phyloP scores from a whole-genome alignment of 2,113 vertebrate genomes.

The Hemibagrus wyckioides region DNA sequence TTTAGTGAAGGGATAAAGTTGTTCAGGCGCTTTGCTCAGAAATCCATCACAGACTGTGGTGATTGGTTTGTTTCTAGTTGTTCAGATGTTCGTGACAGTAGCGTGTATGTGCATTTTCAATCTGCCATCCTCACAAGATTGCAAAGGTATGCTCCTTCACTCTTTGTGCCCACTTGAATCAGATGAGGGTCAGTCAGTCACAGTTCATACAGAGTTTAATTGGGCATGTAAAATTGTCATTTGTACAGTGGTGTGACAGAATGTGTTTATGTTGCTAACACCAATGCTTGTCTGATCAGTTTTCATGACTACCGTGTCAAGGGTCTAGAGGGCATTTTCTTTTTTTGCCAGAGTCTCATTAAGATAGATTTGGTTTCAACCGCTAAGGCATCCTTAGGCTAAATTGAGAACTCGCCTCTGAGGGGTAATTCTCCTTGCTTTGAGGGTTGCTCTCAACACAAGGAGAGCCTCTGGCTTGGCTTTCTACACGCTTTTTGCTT shows the following conservation, averaged over 20 bases:
- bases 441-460: conserved; percentile 30
- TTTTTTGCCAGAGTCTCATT: conserved; percentile 29
- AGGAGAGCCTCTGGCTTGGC: background rate
- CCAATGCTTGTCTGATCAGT: conserved; percentile 12
- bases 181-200: background rate
- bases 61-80: background rate
- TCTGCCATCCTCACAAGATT: background rate
- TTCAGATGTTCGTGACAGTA: background rate
- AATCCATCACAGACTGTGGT: too few species aligned
- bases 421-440: conserved; percentile 38
- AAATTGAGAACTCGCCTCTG: conserved; percentile 45
- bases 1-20: background rate
- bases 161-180: background rate
- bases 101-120: background rate
- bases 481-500: conserved; percentile 2
- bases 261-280: conserved; percentile 9
- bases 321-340: conserved; percentile 6
- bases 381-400: conserved; percentile 30
- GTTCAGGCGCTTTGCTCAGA: background rate
- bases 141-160: background rate
- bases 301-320: background rate
- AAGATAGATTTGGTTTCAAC: conserved; percentile 32
- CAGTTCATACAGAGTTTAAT: conserved; percentile 9
- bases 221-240: background rate
- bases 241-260: background rate